Base-by-base conservation (phyloP, 2,797 vertebrate genomes). In the Serranus cabrilla region DNA sequence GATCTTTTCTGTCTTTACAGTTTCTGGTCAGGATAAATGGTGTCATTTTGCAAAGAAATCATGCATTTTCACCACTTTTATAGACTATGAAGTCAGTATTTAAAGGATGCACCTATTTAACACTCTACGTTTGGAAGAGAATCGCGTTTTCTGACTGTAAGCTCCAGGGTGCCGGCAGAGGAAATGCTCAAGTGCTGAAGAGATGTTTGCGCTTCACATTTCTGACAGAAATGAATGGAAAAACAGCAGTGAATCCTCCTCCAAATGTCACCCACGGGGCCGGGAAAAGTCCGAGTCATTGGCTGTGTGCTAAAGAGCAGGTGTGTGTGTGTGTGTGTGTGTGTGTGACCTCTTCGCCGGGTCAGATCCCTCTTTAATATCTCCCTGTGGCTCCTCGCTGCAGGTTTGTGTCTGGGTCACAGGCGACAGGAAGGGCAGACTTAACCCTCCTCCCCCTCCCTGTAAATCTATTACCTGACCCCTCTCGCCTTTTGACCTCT, bases 161-260 rank as follows among this genome's bases (percentile, higher is more conserved):
- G 70, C 76, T 83, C 78, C 76, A 71, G 78, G 56, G 68, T 46
- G 21, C 34, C 60, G 27, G 56, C 42, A 79, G 63, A 84, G 87
- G 82, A 89, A 89, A 83, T 83, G 34, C 84, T 85, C 20, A n/a
- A 76, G 82, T 13, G 58, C 57, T 84, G 27, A 86, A 59, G 82
- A 68, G 71, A 81, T 82, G 72, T 75, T 84, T 69, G 45, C 31
- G 70, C 58, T 20, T 79, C 62, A 76, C 50, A 21, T 76, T 59
- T 70, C 43, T 60, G 76, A 81, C 72, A 65, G 37, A 27, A 77
- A 65, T 20, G 7, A 79, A 60, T 45, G 46, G n/a, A 71, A 74
- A 71, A 81, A 47, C 63, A 47, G 81, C 68, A 27, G 61, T 9
- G 21, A 81, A 52, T 60, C 56, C 0, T 67, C 46, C 5, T 69